phyloP scores from a whole-genome alignment of 92 coral and sea anemone genomes.

The Paragorgia papillata region DNA sequence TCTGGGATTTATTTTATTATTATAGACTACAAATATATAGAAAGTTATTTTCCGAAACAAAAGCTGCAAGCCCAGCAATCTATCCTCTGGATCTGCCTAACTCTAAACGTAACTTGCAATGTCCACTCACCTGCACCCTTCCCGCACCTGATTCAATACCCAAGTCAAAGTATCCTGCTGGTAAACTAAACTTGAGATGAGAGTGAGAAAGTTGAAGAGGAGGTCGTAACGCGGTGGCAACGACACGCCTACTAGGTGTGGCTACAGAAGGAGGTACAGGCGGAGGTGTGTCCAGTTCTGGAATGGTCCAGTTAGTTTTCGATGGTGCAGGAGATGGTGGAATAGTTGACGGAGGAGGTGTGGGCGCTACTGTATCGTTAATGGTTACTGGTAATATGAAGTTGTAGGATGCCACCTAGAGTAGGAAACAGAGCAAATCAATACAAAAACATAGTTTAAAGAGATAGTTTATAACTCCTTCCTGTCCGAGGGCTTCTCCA shows the following conservation, averaged over 20 bases:
- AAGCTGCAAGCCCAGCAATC: no score
- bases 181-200: constrained; percentile 77
- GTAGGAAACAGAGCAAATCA: no score
- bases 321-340: constrained; percentile 99
- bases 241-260: constrained; percentile 93
- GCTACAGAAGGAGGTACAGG: constrained; percentile 73
- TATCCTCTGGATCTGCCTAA: no score
- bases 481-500: no score
- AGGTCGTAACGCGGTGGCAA: constrained; percentile 90
- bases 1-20: no score
- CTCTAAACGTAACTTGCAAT: no score
- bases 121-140: constrained; percentile 74
- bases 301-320: constrained; percentile 97
- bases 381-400: constrained; percentile 94
- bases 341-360: constrained; percentile 81
- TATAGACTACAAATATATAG: no score
- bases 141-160: constrained; percentile 98
- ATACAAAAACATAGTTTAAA: background rate
- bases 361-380: constrained; percentile 93
- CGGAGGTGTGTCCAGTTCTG: constrained; percentile 90
- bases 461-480: no score
- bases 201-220: constrained; percentile 91
- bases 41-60: no score
- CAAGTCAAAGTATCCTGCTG: constrained; percentile 93
- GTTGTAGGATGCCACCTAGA: constrained; percentile 93